These are phyloP conservation scores for Chloroceryle amazona DNA, from an alignment of 2,797 vertebrate species.

Conservation along the genomic window DNA sequence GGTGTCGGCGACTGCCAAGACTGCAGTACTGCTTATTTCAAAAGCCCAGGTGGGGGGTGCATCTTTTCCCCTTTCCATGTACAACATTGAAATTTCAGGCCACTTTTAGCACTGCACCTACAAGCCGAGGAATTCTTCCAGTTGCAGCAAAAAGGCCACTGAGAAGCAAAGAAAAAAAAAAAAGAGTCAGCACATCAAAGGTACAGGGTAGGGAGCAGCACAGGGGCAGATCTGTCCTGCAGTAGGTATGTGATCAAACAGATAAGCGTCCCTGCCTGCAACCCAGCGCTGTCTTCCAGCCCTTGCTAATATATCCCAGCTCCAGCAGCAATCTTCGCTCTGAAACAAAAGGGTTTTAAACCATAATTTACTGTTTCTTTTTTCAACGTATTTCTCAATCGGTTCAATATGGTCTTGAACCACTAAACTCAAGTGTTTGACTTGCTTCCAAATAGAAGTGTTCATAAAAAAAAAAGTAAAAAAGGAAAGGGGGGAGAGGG, in stretches of 20 bases:
- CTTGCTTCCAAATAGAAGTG: slow-evolving; percentile 52
- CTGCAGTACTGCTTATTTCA: background rate
- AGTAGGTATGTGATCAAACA: slow-evolving; percentile 46
- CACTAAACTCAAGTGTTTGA: slow-evolving; percentile 37
- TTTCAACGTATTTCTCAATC: slow-evolving; percentile 59
- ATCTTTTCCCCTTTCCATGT: background rate
- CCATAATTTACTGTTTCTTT: slow-evolving; percentile 46
- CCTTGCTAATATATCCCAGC: slow-evolving; percentile 47
- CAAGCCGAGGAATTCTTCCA: background rate
- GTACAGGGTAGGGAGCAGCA: background rate
- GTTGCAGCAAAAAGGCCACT: background rate
- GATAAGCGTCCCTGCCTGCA: background rate
- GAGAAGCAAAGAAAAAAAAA: background rate
- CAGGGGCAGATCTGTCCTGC: slow-evolving; percentile 23
- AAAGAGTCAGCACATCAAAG: slow-evolving; percentile 16
- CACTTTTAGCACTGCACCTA: background rate
- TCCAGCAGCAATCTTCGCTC: background rate
- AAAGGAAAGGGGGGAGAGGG: accelerated
- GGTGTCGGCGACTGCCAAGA: background rate
- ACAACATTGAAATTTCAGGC: background rate
- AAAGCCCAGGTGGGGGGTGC: background rate
- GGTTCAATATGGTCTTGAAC: slow-evolving; percentile 64
- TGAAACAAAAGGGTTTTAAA: slow-evolving; percentile 56
- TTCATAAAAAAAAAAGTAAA: background rate
- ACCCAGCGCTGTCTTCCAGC: background rate